Conservation (phyloP, 1,140 invertebrate genomes). For the Procambarus clarkii region DNA sequence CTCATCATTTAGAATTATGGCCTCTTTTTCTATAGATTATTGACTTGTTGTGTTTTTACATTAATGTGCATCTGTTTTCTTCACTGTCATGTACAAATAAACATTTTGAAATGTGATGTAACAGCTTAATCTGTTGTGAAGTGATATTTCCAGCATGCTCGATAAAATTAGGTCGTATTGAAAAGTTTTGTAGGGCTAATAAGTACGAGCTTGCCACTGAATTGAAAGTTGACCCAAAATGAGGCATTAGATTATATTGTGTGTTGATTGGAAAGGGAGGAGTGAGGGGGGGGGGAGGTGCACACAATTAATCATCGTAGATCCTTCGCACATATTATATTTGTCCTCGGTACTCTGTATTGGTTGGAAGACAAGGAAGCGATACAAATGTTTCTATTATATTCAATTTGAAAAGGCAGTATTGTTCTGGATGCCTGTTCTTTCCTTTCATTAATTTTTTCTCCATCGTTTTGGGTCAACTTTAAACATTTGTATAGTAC, state of each 20-base stretch:
- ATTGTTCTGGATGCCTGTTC: too few relatives aligned
- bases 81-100: constrained; percentile 57
- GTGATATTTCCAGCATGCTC: neutral
- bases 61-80: constrained; percentile 37
- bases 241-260: neutral
- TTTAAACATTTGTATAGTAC: constrained; percentile 24
- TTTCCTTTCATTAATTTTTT: neutral
- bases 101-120: constrained; percentile 20
- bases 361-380: neutral
- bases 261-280: neutral
- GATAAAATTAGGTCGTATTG: neutral
- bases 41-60: constrained; percentile 10
- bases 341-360: neutral
- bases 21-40: constrained; percentile 21
- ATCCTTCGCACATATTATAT: neutral
- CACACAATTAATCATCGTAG: neutral
- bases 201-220: neutral
- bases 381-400: too few relatives aligned
- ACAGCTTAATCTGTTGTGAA: neutral
- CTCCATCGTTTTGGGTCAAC: neutral
- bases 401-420: too few relatives aligned
- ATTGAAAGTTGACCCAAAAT: neutral
- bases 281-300: neutral
- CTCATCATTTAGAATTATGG: constrained; percentile 49
- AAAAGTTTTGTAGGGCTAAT: neutral